Conservation (phyloP, 2,113 vertebrate genomes). For the Dolichallabes microphthalmus region DNA sequence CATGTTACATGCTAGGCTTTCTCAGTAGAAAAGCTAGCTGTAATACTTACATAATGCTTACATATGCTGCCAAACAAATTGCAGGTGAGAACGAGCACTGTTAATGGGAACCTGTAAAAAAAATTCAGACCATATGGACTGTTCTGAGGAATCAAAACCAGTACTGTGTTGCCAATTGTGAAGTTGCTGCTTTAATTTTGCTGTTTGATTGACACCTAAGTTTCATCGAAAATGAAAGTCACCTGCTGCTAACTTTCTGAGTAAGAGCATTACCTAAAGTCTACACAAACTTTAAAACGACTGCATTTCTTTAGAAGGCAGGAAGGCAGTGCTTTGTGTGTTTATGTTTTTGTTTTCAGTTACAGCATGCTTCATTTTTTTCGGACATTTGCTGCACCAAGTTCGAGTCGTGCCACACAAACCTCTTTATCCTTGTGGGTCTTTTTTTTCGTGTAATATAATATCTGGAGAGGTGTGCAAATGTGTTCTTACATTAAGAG, state of each 20-base stretch:
- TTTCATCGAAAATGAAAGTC: neutral
- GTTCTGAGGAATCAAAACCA: neutral
- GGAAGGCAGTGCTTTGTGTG: neutral
- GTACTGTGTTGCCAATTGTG: neutral
- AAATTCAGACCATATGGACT: neutral
- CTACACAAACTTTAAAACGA: neutral
- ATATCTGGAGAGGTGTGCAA: conserved; percentile 1
- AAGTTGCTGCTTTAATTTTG: neutral
- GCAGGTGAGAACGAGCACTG: neutral
- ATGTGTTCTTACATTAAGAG: neutral
- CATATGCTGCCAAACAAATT: neutral
- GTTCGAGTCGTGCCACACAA: neutral
- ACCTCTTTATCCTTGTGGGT: neutral
- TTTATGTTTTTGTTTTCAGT: neutral
- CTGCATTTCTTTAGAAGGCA: neutral
- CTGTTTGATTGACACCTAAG: no score
- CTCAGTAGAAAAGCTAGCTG: neutral
- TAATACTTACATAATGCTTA: neutral
- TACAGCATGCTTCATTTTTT: no score
- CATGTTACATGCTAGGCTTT: neutral
- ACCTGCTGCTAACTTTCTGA: neutral
- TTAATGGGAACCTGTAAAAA: neutral
- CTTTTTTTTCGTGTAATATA: neutral
- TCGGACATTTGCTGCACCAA: neutral
- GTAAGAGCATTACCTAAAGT: conserved; percentile 8